Percentiles rank a stretch among this genome's conserved stretches.
Conservation (phyloP, 2,888 invertebrate species). For the Brachylomia viminalis region DNA sequence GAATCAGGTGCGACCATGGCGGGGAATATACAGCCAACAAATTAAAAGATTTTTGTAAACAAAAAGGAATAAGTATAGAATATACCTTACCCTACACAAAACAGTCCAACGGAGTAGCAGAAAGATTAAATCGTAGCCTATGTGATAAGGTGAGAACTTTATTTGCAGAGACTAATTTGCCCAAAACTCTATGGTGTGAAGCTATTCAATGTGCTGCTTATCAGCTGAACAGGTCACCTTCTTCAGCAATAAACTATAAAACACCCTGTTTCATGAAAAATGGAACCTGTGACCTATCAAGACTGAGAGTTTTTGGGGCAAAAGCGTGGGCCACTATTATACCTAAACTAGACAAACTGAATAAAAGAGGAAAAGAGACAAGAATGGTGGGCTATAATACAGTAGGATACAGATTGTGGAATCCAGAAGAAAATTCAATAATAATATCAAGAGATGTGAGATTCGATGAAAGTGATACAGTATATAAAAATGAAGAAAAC, state of each 20-base stretch:
- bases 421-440: constrained; percentile 2
- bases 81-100: constrained; percentile 3
- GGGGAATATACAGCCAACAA: neutral
- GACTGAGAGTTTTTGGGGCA: constrained; percentile 5
- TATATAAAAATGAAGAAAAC: neutral
- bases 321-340: constrained; percentile 5
- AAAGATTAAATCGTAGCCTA: neutral
- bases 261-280: constrained; percentile 5
- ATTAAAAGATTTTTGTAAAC: neutral
- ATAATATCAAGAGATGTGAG: constrained; percentile 4
- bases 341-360: neutral
- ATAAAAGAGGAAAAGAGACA: constrained; percentile 8
- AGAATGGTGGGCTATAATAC: constrained; percentile 5
- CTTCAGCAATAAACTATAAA: constrained; percentile 6
- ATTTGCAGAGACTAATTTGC: constrained; percentile 3
- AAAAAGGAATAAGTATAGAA: neutral
- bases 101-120: neutral
- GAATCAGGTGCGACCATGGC: neutral
- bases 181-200: constrained; percentile 7
- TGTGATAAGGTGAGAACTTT: constrained; percentile 1
- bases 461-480: constrained; percentile 1
- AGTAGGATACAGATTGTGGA: neutral
- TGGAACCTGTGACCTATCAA: constrained; percentile 3
- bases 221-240: constrained; percentile 8
- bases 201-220: constrained; percentile 2